Evolutionary conservation across 1,140 invertebrate species (phyloP).

Genomic region (Drosophila serrata): DNA sequence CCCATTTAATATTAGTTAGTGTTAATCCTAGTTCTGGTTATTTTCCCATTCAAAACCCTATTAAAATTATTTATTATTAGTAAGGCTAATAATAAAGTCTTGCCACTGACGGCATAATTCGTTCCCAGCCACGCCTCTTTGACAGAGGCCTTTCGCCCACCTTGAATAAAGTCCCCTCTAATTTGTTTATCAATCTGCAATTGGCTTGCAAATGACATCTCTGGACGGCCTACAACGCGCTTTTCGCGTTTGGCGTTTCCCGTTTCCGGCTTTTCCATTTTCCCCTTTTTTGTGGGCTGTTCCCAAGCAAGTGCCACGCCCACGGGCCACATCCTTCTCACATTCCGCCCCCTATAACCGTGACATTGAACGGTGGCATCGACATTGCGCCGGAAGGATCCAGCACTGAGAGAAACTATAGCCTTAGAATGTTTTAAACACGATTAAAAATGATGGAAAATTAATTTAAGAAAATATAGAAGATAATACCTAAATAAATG

Average conservation of each 20-base stretch:
- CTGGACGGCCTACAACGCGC: conserved; percentile 15
- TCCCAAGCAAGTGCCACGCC: conserved; percentile 65
- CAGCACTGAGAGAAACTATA: conserved; percentile 5
- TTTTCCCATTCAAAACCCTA: no score
- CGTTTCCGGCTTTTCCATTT: conserved; percentile 20
- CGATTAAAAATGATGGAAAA: background rate
- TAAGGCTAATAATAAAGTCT: background rate
- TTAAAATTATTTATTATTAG: no score
- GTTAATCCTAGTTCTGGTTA: no score
- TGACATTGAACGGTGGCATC: conserved; percentile 40
- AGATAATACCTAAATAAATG: no score
- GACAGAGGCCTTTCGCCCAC: conserved; percentile 8
- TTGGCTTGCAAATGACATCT: conserved; percentile 74
- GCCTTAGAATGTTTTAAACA: background rate
- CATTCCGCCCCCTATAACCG: conserved; percentile 23
- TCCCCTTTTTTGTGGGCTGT: conserved; percentile 6
- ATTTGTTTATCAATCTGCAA: conserved; percentile 63
- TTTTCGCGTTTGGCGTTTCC: conserved; percentile 10
- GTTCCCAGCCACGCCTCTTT: conserved; percentile 35
- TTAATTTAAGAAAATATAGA: background rate
- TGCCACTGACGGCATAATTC: conserved; percentile 8
- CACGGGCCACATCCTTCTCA: conserved; percentile 23
- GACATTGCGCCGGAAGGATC: conserved; percentile 1
- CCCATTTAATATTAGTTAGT: background rate
- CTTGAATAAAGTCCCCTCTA: conserved; percentile 8